Percentiles rank a stretch among this genome's conserved stretches.
phyloP scores from a whole-genome alignment of 2,888 invertebrate species.

The Chelonus formosanus region DNA sequence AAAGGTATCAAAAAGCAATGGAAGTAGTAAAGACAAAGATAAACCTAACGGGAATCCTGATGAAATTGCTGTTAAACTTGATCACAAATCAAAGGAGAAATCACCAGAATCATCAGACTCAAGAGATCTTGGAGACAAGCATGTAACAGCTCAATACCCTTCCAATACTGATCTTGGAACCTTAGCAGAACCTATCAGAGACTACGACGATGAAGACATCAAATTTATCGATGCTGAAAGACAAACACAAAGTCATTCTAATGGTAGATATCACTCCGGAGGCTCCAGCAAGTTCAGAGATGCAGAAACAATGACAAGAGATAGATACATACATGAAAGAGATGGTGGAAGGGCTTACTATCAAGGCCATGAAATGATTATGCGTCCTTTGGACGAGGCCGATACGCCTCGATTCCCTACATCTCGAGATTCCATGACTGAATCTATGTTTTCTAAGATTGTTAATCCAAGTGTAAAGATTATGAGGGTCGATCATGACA shows the following conservation, averaged over 20 bases:
- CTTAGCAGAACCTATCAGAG: conserved; percentile 19
- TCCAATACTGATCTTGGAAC: conserved; percentile 31
- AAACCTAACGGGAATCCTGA: conserved; percentile 40
- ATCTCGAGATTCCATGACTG: conserved; percentile 44
- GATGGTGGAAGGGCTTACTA: conserved; percentile 44
- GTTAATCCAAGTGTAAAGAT: conserved; percentile 61
- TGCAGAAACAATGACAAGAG: conserved; percentile 25
- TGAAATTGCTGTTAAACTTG: conserved; percentile 47
- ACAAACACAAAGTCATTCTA: conserved; percentile 45
- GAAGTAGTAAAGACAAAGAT: conserved; percentile 24
- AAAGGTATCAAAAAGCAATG: conserved; percentile 39
- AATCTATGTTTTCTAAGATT: conserved; percentile 55
- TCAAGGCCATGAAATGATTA: conserved; percentile 55
- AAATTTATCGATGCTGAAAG: conserved; percentile 45
- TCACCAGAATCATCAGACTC: conserved; percentile 14
- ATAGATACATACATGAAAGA: conserved; percentile 37
- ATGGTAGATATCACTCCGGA: conserved; percentile 42
- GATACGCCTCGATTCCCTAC: conserved; percentile 60
- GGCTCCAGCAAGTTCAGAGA: conserved; percentile 42
- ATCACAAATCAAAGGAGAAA: conserved; percentile 24
- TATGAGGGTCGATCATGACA: conserved; percentile 60
- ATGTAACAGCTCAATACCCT: conserved; percentile 33
- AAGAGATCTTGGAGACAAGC: conserved; percentile 25
- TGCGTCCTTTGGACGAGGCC: conserved; percentile 58
- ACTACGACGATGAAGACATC: conserved; percentile 36